Percentiles rank a stretch among this genome's conserved stretches.
phyloP scores from a whole-genome alignment of 2,797 vertebrate species.

The Acanthopagrus latus region DNA sequence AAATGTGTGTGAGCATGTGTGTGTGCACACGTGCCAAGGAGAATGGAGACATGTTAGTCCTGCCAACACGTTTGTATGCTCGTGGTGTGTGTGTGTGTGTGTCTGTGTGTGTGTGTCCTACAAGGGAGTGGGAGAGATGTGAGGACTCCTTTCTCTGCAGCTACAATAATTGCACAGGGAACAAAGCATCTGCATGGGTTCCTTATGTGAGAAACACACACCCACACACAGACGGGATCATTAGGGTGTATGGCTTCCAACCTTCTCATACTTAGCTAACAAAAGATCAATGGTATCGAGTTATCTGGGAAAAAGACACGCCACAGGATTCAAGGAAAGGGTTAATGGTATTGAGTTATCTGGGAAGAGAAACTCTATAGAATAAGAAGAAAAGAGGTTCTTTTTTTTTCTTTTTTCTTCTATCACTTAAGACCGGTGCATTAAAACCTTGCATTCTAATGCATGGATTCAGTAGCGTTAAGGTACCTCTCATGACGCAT shows the following conservation, averaged over 20 bases:
- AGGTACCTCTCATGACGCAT: slow-evolving; percentile 5
- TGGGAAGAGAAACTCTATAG: slow-evolving; percentile 25
- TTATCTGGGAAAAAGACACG: slow-evolving; percentile 49
- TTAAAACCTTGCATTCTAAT: slow-evolving; percentile 1
- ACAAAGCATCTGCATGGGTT: slow-evolving; percentile 35
- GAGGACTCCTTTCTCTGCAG: slow-evolving; percentile 22
- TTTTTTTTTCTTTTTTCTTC: background rate
- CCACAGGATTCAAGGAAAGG: slow-evolving; percentile 31
- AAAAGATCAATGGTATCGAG: slow-evolving; percentile 59
- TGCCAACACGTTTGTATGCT: slow-evolving; percentile 30
- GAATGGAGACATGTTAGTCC: background rate
- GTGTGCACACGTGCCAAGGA: slow-evolving; percentile 37
- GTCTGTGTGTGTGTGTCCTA: slow-evolving; percentile 5
- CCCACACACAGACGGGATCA: slow-evolving; percentile 44
- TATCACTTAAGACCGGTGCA: background rate
- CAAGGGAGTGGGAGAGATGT: background rate
- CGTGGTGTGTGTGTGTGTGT: slow-evolving; percentile 13
- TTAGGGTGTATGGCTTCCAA: slow-evolving; percentile 43
- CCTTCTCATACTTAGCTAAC: slow-evolving; percentile 35
- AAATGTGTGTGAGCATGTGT: slow-evolving; percentile 16
- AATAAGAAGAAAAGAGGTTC: slow-evolving; percentile 23
- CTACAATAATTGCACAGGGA: slow-evolving; percentile 59
- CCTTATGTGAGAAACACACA: slow-evolving; percentile 37
- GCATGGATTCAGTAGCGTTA: slow-evolving; percentile 8
- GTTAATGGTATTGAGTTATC: slow-evolving; percentile 53